Base-by-base conservation (phyloP, 1,140 invertebrate genomes). In the Potamilus streckersoni region DNA sequence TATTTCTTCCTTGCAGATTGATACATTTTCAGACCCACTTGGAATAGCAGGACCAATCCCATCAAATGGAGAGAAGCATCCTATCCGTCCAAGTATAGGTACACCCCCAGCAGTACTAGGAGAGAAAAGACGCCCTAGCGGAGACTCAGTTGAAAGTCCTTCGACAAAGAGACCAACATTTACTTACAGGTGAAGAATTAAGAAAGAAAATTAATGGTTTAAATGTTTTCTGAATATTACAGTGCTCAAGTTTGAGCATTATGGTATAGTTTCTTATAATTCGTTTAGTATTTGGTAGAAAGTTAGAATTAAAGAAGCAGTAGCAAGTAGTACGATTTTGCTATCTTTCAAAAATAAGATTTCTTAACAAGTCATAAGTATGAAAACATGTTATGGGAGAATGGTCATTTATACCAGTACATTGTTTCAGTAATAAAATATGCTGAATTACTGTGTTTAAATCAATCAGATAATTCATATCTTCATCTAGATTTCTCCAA, bases 11-110 rank as follows among this genome's bases (percentile, higher is more conserved):
- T 62, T 77, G 75, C 93, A 96, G 88, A 96, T 95, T 90, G 96
- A 97, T 91, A 95, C 95, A 6, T 92, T 96, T 19, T 96, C 96
- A 27, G 96, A 98, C 91, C 96, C 96, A 0, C 90, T 98, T 67
- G 96, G 96, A 16, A 98, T 97, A 79, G 88, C 90, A 71, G 64
- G 86, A 85, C 82, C 90, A 86, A 58, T 64, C 14, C 85, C 81
- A 3, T 73, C 60, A 16, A 20, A 68, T 5, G 60, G 64, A 15
- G 87, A 87, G 71, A 78, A 82, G 16, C 69, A 85, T 27, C 58
- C 87, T 1, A 81, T 74, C 68, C 81, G 85, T n/a, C 80, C 81
- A 0, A 88, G 87, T 69, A 80, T 79, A 64, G 87, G 87, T 31
- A 83, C 85, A 23, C 80, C 83, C 14, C 80, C 81, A 23, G 20